Percentiles rank a stretch among this genome's conserved stretches.
These are phyloP conservation scores for Cyrtodaria siliqua DNA, from an alignment of 2,888 invertebrate species.

Conservation along the genomic window DNA sequence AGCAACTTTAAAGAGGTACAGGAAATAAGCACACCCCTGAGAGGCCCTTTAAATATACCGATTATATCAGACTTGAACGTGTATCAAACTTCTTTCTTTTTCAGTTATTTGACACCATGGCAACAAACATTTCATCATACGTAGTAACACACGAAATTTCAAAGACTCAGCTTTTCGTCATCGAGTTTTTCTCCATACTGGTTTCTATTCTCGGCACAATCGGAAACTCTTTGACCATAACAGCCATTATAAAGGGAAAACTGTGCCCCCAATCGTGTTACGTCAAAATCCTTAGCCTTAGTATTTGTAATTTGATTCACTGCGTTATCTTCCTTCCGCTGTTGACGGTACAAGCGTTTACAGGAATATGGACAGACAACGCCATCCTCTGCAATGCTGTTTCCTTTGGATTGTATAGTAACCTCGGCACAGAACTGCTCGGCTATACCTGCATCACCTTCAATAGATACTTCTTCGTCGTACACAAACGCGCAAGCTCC, in stretches of 20 bases:
- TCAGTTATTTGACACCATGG: background rate
- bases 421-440: constrained; percentile 64
- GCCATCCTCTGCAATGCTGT: constrained; percentile 44
- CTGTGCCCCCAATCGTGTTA: constrained; percentile 56
- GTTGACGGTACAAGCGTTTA: constrained; percentile 59
- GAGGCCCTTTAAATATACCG: too few species aligned
- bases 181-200: constrained; percentile 40
- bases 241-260: constrained; percentile 55
- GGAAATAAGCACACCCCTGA: too few species aligned
- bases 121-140: constrained; percentile 1
- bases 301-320: constrained; percentile 60
- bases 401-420: constrained; percentile 62
- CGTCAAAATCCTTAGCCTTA: constrained; percentile 66
- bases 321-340: constrained; percentile 55
- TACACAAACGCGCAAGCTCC: constrained; percentile 47
- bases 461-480: constrained; percentile 68
- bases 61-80: too few species aligned
- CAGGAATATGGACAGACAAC: constrained; percentile 41
- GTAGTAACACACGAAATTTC: background rate
- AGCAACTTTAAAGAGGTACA: too few species aligned
- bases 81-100: too few species aligned
- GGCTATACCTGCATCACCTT: constrained; percentile 66
- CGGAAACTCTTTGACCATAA: constrained; percentile 58
- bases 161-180: constrained; percentile 35
- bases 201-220: constrained; percentile 54